phyloP scores from a whole-genome alignment of 2,113 vertebrate species.

The Tautogolabrus adspersus region DNA sequence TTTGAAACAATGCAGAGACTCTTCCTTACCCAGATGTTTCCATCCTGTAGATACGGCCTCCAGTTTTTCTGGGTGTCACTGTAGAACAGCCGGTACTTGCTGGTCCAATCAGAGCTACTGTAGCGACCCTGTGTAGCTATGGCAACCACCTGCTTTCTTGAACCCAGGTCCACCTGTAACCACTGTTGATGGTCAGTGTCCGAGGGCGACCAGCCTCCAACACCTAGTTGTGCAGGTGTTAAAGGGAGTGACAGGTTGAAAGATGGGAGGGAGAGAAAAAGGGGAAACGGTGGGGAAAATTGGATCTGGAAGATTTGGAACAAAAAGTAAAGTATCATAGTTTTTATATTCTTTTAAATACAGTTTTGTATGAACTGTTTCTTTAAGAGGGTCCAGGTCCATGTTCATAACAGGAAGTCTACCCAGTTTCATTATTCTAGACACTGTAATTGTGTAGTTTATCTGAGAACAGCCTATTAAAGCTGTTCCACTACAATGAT shows the following conservation, averaged over 20 bases:
- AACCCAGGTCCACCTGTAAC: conserved; percentile 95
- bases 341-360: not conserved
- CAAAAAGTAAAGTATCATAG: not conserved
- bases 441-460: too few relatives aligned
- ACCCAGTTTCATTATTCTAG: too few relatives aligned
- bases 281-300: not conserved
- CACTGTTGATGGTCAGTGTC: conserved; percentile 93
- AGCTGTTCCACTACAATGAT: too few relatives aligned
- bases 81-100: conserved; percentile 92
- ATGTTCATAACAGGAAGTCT: not conserved
- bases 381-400: not conserved
- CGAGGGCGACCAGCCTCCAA: conserved; percentile 94
- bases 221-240: conserved; percentile 76
- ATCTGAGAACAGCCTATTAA: too few relatives aligned
- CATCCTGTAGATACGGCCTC: conserved; percentile 95
- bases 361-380: not conserved
- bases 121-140: conserved; percentile 95
- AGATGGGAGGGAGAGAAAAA: not conserved
- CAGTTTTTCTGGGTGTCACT: conserved; percentile 96
- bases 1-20: not conserved
- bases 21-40: conserved; percentile 84
- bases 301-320: not conserved
- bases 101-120: conserved; percentile 94
- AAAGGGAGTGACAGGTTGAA: not conserved
- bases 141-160: conserved; percentile 90